These are phyloP conservation scores for Aporophyla nigra DNA, from an alignment of 2,888 invertebrate species.

Conservation along the genomic window DNA sequence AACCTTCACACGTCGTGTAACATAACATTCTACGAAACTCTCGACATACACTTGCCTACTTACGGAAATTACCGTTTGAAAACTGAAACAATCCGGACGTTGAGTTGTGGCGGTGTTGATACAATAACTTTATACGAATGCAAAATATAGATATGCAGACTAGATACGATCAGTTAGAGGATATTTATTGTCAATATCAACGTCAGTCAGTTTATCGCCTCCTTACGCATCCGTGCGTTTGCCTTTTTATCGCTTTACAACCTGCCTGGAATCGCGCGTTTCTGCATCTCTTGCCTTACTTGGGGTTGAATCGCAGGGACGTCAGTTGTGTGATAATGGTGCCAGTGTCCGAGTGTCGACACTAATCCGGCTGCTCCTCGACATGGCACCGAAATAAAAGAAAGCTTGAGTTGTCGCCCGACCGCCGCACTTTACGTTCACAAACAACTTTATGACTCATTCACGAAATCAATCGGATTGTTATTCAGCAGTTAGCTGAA, in stretches of 20 bases:
- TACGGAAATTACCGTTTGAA: constrained; percentile 67
- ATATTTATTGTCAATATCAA: constrained; percentile 58
- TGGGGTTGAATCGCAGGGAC: constrained; percentile 71
- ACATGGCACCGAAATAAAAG: constrained; percentile 82
- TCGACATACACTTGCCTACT: constrained; percentile 69
- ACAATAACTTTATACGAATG: constrained; percentile 45
- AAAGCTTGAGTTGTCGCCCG: constrained; percentile 78
- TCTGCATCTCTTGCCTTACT: constrained; percentile 55
- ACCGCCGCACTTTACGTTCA: constrained; percentile 62
- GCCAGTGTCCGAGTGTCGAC: constrained; percentile 70
- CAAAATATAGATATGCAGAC: constrained; percentile 27
- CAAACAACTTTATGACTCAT: constrained; percentile 68
- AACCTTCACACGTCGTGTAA: constrained; percentile 65
- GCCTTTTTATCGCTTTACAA: constrained; percentile 64
- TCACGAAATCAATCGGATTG: constrained; percentile 64
- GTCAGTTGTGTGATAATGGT: constrained; percentile 74
- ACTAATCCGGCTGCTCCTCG: constrained; percentile 77
- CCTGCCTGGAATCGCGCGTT: constrained; percentile 67
- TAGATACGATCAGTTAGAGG: constrained; percentile 28
- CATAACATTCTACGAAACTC: constrained; percentile 66
- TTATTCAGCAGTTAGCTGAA: constrained; percentile 40
- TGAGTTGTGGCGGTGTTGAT: constrained; percentile 50
- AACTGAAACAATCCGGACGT: constrained; percentile 62
- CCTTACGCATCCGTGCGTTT: constrained; percentile 56
- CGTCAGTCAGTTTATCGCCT: constrained; percentile 64